Percentiles rank a stretch among this genome's conserved stretches.
phyloP scores from a whole-genome alignment of 2,113 vertebrate species.

The Melanocharis versteri region DNA sequence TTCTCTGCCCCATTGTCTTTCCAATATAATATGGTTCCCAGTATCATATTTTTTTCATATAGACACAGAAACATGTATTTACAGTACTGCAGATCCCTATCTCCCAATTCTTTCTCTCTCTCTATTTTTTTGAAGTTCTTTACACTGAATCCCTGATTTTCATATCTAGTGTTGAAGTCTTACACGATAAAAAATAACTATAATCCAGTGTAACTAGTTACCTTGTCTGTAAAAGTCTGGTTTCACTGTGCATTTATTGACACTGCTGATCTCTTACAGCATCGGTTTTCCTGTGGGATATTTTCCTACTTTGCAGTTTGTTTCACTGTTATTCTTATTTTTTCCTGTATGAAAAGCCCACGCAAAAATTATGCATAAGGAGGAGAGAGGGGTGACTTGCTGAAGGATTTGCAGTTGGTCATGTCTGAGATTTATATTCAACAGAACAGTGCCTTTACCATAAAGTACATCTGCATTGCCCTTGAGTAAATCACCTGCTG shows the following conservation, averaged over 20 bases:
- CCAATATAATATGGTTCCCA: background rate
- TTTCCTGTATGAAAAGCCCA: background rate
- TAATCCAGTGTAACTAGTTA: background rate
- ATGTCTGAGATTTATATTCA: background rate
- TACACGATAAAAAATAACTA: background rate
- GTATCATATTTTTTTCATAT: background rate
- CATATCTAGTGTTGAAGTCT: background rate
- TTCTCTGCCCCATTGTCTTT: background rate
- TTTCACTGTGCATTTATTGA: background rate
- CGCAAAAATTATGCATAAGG: background rate
- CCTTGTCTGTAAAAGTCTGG: background rate
- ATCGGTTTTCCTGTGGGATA: background rate
- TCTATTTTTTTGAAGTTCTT: background rate
- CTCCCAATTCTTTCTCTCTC: background rate
- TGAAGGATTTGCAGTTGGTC: background rate
- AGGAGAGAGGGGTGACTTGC: background rate
- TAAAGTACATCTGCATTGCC: background rate
- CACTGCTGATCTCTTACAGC: background rate
- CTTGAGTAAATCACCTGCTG: background rate
- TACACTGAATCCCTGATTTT: background rate
- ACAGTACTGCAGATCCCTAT: background rate
- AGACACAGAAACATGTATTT: background rate
- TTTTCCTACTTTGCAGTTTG: background rate
- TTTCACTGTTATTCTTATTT: background rate
- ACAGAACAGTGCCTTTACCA: background rate